Evolutionary conservation across 2,888 invertebrate species (phyloP), one percentile per base, ranked within the genome.

Genomic region (Drosophila macrospina): DNA sequence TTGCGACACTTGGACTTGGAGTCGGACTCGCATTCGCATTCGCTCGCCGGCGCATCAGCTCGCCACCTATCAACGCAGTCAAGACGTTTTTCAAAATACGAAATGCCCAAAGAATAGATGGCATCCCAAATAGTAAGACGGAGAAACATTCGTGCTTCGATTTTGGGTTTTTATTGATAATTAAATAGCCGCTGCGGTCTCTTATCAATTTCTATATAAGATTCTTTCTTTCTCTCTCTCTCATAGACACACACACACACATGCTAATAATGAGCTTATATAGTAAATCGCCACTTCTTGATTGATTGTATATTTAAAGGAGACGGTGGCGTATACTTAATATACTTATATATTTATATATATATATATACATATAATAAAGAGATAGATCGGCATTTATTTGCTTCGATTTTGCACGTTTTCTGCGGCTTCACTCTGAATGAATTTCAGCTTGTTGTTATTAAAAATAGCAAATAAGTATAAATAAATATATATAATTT

Each of bases 291-390:
- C 55, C 56, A 57, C 50, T 66, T 48, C 51, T 57, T 52, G 52
- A 45, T 52, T 15, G 42, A 44, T 24, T 26, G 26, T 34, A 28
- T 1, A 20, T 37, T 32, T 36, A 41, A 24, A 42, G 20, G 44
- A 32, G 55, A 56, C 39, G 42, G 61, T 63, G 57, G 44, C 81
- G 70, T 84, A 78, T 86, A 80, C 81, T 82, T 84, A 62, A 86
- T 80, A 68, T 80, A 74, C 77, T 20, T 32, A 6, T 42, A 65
- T 70, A 3, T 20, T 1, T 2, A 3, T 20, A 3, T 20, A 3
- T 20, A 3, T 20, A 3, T 20, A 3, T 20, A 3, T 20, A 3
- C 20, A 20, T 2, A 20, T 2, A 20, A 20, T 20, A 20, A 20
- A 20, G 3, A 20, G 74, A 74, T 82, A 81, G n/a, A 86, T 78